These are phyloP conservation scores for Dipodomys spectabilis DNA, from an alignment of 2,113 vertebrate species.

Conservation along the genomic window DNA sequence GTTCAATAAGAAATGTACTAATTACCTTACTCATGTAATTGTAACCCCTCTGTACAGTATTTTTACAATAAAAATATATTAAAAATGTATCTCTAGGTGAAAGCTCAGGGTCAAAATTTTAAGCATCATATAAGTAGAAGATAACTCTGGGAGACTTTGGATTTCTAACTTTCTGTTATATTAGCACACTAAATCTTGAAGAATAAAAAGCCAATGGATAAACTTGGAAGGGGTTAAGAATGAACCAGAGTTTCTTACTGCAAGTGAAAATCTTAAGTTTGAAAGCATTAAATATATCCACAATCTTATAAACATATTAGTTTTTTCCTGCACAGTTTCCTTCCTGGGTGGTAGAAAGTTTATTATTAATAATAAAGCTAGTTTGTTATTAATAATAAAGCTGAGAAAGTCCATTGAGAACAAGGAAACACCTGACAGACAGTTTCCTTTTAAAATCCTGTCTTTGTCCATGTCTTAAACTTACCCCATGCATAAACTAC, in stretches of 20 bases:
- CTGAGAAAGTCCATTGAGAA: background rate
- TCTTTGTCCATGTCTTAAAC: background rate
- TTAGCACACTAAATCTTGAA: slow-evolving; percentile 4
- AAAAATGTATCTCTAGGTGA: background rate
- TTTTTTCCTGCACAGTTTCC: background rate
- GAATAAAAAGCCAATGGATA: background rate
- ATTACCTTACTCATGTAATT: too few species aligned
- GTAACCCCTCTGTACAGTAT: too few species aligned
- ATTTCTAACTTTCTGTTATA: background rate
- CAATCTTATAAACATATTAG: background rate
- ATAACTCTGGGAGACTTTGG: background rate
- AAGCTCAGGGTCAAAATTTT: background rate
- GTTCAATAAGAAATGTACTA: too few species aligned
- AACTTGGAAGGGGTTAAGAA: background rate
- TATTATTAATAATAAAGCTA: background rate
- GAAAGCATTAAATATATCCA: background rate
- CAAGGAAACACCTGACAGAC: background rate
- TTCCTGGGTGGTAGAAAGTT: too few species aligned
- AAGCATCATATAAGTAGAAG: background rate
- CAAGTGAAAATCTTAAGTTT: background rate
- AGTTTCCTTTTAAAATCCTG: background rate
- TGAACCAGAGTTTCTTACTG: background rate
- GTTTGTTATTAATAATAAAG: background rate
- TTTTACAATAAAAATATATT: background rate
- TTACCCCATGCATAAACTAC: background rate